phyloP scores from a whole-genome alignment of 1,140 invertebrate species.

The Drosophila pseudoananassae region DNA sequence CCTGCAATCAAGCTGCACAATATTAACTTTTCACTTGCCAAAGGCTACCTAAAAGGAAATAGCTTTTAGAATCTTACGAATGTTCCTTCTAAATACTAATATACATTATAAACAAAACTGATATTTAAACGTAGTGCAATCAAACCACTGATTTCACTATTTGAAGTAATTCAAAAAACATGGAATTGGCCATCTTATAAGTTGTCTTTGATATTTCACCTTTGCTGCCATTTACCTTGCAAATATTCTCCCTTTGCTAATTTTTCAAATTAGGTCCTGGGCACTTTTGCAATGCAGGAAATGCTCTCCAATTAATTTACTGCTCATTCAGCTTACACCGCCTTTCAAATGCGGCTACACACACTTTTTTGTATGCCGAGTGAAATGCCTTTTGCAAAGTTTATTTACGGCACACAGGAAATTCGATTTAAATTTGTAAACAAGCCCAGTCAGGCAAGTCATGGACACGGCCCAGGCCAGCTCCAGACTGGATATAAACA shows the following conservation, averaged over 20 bases:
- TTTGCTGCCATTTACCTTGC: background rate
- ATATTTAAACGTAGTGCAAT: background rate
- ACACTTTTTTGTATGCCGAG: slow-evolving; percentile 44
- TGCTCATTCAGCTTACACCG: slow-evolving; percentile 49
- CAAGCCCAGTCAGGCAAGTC: slow-evolving; percentile 56
- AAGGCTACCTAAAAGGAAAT: background rate
- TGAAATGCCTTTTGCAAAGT: slow-evolving; percentile 41
- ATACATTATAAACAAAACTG: background rate
- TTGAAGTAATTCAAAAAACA: background rate
- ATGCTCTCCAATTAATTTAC: slow-evolving; percentile 53
- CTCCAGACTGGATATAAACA: slow-evolving; percentile 40
- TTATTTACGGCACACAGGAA: slow-evolving; percentile 72
- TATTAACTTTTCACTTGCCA: slow-evolving; percentile 22
- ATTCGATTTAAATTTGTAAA: slow-evolving; percentile 81
- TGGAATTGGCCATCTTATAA: background rate
- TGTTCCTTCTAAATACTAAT: background rate
- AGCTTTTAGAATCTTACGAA: background rate
- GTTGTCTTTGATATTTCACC: background rate
- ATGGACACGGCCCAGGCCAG: slow-evolving; percentile 14
- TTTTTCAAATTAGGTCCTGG: slow-evolving; percentile 10
- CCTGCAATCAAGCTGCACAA: slow-evolving; percentile 4
- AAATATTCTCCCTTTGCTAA: background rate
- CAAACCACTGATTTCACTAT: background rate
- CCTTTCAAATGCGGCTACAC: slow-evolving; percentile 37
- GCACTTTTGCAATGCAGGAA: slow-evolving; percentile 17